Base-by-base conservation (phyloP, 2,113 vertebrate species). In the Tetrax tetrax region DNA sequence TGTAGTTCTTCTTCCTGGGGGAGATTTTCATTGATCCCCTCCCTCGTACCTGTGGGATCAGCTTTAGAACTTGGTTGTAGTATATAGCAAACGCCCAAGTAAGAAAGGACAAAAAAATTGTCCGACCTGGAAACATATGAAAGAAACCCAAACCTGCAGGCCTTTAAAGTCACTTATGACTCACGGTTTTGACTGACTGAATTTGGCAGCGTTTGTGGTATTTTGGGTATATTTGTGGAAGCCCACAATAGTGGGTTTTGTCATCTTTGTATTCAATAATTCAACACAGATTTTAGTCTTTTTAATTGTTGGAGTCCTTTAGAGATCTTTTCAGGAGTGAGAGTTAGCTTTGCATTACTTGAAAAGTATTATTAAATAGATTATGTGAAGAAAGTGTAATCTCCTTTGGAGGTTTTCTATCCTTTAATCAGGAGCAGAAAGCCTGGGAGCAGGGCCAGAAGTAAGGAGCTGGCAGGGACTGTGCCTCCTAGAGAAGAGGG, bases 311-410 rank as follows among this genome's bases (percentile, higher is more conserved):
- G 53, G 61, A 87, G 82, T 76, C 74, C 66, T 94, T 90, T 68
- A 76, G 79, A 96, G 87, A 57, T 95, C 84, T 91, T 96, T 91
- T 83, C 75, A 85, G 81, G 81, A 91, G 56, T 60, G 33, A 35
- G 83, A 94, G 87, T 87, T 95, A 93, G 74, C 70, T 96, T 95
- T 95, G 90, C 96, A 78, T 94, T 91, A 91, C 87, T 93, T 94
- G 89, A 85, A 85, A 96, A 85, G 81, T 84, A 38, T 87, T 91
- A 93, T 91, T 94, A 94, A 94, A 96, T 83, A 96, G 89, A 93
- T 96, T 91, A 96, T 83, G 59, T 91, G 94, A 96, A 95, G 90
- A 77, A 91, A 75, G 81, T 7, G 38, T 92, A 61, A 71, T 96
- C 68, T 93, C 35, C 87, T 94, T 94, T 89, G 74, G 87, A 84